Base-by-base conservation (phyloP, 2,888 invertebrate species). In the Itoplectis maculator region DNA sequence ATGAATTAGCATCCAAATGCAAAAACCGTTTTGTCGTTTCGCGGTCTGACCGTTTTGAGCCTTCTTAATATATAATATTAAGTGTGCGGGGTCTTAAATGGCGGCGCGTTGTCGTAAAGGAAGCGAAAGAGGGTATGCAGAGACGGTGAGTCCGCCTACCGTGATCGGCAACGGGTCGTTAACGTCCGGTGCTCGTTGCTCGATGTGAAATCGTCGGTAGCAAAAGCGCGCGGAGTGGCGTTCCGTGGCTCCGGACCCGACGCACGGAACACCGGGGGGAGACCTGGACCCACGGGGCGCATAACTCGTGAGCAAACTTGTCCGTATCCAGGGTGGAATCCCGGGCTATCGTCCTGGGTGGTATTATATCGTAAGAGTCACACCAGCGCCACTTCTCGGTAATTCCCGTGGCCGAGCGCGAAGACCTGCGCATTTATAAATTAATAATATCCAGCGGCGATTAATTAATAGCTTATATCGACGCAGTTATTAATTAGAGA, bases 281-380 rank as follows among this genome's bases (percentile, higher is more conserved):
- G 61, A 35, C 79, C 49, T 74, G 51, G 2, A 29, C 29, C 29
- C 29, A 69, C 84, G 74, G 81, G 61, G 61, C 88, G 86, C 90
- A 89, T 91, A 90, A 88, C 89, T 89, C 85, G 88, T 84, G 86
- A 83, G 90, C 90, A 90, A 91, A 91, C 89, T 88, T 88, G 91
- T 91, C 90, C 89, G 87, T 84, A 72, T 72, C 74, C 74, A 73
- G 80, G 81, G 81, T 72, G 72, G 68, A 59, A 72, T 65, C 75
- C 69, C 40, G 61, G 61, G 37, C 68, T 45, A 72, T 35, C 75
- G 51, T 59, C 76, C 61, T 81, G 81, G 77, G 81, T 77, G 82
- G 83, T 74, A 79, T 70, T 51, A 76, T 72, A 76, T 80, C 76
- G 70, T 65, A 75, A 70, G 23, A 70, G 49, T 69, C 23, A 56